phyloP scores from a whole-genome alignment of 2,888 invertebrate genomes.

The Oscheius onirici region DNA sequence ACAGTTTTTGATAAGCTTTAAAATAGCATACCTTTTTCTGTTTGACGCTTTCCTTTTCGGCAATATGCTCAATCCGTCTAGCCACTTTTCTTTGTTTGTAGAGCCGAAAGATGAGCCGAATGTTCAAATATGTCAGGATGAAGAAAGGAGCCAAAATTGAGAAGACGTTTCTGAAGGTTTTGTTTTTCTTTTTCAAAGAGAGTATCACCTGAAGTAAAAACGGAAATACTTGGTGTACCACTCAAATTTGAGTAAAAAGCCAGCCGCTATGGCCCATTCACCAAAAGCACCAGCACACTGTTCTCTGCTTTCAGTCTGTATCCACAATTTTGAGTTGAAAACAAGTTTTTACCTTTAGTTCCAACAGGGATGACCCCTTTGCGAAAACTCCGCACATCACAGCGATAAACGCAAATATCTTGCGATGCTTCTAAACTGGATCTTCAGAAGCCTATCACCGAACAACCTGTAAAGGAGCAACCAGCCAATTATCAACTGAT shows the following conservation, averaged over 20 bases:
- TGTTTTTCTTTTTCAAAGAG: neutral
- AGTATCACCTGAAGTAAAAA: slow-evolving; percentile 46
- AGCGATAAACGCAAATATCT: slow-evolving; percentile 54
- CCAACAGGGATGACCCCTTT: slow-evolving; percentile 61
- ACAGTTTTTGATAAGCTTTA: neutral
- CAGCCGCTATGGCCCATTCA: slow-evolving; percentile 39
- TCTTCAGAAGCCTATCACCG: neutral
- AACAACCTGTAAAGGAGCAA: slow-evolving; percentile 34
- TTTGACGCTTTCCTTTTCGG: slow-evolving; percentile 53
- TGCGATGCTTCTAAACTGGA: slow-evolving; percentile 48
- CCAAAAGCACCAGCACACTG: slow-evolving; percentile 46
- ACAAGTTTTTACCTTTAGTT: slow-evolving; percentile 54
- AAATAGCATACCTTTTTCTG: slow-evolving; percentile 47
- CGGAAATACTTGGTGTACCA: slow-evolving; percentile 45
- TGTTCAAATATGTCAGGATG: slow-evolving; percentile 52
- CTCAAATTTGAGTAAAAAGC: slow-evolving; percentile 34
- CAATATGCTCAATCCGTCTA: slow-evolving; percentile 15
- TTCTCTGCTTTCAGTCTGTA: slow-evolving; percentile 38
- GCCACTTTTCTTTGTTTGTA: slow-evolving; percentile 6
- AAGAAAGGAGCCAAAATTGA: slow-evolving; percentile 59
- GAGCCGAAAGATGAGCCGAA: slow-evolving; percentile 36
- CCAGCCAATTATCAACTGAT: slow-evolving; percentile 42
- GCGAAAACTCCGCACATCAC: slow-evolving; percentile 62
- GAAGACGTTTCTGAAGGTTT: slow-evolving; percentile 45
- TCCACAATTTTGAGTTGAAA: no score